Evolutionary conservation across 2,888 invertebrate genomes (phyloP), one percentile per base, ranked within the genome.

Genomic region (Meandrusa payeni): DNA sequence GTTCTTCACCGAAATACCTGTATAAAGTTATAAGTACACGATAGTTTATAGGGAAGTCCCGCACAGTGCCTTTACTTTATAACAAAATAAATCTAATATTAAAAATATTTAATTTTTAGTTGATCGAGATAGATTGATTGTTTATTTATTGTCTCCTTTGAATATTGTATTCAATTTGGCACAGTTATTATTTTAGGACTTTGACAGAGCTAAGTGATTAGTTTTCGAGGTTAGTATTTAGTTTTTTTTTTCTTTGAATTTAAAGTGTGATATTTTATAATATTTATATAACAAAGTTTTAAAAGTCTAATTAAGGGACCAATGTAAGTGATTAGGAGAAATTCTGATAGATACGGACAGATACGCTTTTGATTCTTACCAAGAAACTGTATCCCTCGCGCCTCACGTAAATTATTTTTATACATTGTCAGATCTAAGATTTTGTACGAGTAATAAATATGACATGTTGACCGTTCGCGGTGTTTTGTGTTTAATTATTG

Each of bases 211-310:
- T 81, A 81, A 80, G 71, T 76, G 72, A 76, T 81, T 81, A 80
- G 79, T 79, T 44, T 81, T 82, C 76, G 76, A 80, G 64, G 64
- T 86, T n/a, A 85, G 83, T 57, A 74, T 81, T 82, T 78, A 43
- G 43, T 38, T 43, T 44, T 39, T 76, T 79, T 81, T 75, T 78
- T 68, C 68, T 81, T 86, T 83, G 83, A 86, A 85, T 85, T 83
- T 83, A 85, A 86, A 83, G 87, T 86, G 87, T 87, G 87, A 87
- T 87, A 87, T 87, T 86, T 86, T 85, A 80, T 83, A 82, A 81
- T 85, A 85, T 85, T 85, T 83, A 85, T 85, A 80, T 83, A 83
- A 83, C 76, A 85, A 83, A 82, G 82, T 83, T 82, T 72, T 32
- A 43, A 82, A 77, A 80, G 80, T 85, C 82, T 79, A 82, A 83